A percentile compares a stretch with the other conserved stretches of the same genome.
phyloP scores from a whole-genome alignment of 2,888 invertebrate genomes.

The Fissipunctia ypsillon region DNA sequence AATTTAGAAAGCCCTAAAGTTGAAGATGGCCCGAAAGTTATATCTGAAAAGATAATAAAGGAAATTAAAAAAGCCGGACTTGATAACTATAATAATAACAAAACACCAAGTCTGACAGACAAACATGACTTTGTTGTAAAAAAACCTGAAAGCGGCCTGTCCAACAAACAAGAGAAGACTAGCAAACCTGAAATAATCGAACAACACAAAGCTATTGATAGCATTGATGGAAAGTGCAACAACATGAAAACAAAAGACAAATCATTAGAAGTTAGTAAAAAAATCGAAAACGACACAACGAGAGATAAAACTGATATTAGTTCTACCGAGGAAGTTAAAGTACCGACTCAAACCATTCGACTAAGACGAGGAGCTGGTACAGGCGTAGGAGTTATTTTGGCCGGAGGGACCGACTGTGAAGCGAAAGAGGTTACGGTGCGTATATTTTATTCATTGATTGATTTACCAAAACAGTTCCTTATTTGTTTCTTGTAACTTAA shows the following conservation, averaged over 20 bases:
- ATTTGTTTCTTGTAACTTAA: background rate
- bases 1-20: slow-evolving; percentile 77
- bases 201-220: slow-evolving; percentile 63
- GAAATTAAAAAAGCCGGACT: slow-evolving; percentile 82
- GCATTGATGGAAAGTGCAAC: slow-evolving; percentile 42
- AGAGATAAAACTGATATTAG: slow-evolving; percentile 71
- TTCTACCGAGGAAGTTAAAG: slow-evolving; percentile 70
- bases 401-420: slow-evolving; percentile 97
- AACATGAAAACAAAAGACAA: slow-evolving; percentile 65
- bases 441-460: slow-evolving; percentile 50
- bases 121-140: slow-evolving; percentile 69
- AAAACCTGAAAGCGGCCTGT: slow-evolving; percentile 63
- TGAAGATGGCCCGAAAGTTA: slow-evolving; percentile 80
- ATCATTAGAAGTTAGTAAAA: slow-evolving; percentile 57
- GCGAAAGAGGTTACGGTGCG: slow-evolving; percentile 97
- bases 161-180: slow-evolving; percentile 69
- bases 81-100: slow-evolving; percentile 75
- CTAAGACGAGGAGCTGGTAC: slow-evolving; percentile 87
- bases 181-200: slow-evolving; percentile 66
- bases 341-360: slow-evolving; percentile 78
- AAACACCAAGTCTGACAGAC: slow-evolving; percentile 63
- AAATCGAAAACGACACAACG: slow-evolving; percentile 61
- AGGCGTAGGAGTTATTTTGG: slow-evolving; percentile 96
- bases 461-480: background rate
- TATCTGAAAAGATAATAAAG: slow-evolving; percentile 82